Conservation (phyloP, 2,797 vertebrate genomes). For the Cossypha dichroa region DNA sequence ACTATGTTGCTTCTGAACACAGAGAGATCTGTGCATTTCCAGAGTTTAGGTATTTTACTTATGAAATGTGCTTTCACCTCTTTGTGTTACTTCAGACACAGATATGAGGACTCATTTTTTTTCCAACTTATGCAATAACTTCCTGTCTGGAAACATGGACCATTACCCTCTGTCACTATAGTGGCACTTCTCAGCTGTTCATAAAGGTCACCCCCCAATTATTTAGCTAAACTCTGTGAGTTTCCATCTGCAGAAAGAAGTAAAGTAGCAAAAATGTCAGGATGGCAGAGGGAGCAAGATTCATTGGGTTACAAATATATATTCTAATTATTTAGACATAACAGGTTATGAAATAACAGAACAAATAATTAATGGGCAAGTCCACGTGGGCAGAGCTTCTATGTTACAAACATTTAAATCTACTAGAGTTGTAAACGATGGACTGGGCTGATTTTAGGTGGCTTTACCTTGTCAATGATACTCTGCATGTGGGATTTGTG, state of each 20-base stretch:
- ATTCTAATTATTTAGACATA: background rate
- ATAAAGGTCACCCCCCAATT: background rate
- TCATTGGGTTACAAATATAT: background rate
- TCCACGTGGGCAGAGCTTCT: background rate
- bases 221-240: background rate
- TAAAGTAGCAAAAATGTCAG: background rate
- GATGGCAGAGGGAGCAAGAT: background rate
- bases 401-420: background rate
- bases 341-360: background rate
- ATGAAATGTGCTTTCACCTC: background rate
- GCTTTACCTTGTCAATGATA: slow-evolving; percentile 96
- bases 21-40: background rate
- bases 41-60: background rate
- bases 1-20: background rate
- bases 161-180: background rate
- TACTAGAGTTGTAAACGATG: background rate
- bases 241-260: background rate
- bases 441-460: background rate
- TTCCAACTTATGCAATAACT: background rate
- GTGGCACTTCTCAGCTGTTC: background rate
- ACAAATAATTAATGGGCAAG: background rate
- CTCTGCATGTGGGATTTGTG: slow-evolving; percentile 99
- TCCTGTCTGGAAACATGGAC: background rate
- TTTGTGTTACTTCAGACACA: background rate
- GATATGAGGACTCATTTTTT: background rate